Percentiles rank a stretch among this genome's conserved stretches.
phyloP scores from a whole-genome alignment of 2,113 vertebrate genomes.

The Rhinolophus ferrumequinum region DNA sequence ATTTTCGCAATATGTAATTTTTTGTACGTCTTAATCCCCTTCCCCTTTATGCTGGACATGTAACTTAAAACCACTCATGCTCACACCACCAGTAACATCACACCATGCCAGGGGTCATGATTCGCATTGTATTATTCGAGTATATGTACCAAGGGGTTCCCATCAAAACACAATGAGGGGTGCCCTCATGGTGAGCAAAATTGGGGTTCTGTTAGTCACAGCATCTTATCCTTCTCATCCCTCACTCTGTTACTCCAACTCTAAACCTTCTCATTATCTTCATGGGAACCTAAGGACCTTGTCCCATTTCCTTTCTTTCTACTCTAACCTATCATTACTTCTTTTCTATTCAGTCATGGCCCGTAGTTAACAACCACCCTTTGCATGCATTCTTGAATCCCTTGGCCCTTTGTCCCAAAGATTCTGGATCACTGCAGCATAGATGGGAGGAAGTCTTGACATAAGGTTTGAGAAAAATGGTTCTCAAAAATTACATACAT shows the following conservation, averaged over 20 bases:
- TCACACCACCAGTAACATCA: background rate
- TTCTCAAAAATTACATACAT: too few species aligned
- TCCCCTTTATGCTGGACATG: background rate
- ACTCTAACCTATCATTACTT: background rate
- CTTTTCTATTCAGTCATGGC: background rate
- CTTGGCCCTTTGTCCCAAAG: background rate
- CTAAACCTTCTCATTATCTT: background rate
- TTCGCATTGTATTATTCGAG: too few species aligned
- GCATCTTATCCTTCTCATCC: background rate
- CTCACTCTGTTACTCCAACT: background rate
- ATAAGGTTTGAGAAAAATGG: background rate
- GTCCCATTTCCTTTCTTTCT: background rate
- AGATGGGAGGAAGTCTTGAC: background rate
- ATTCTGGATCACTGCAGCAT: background rate
- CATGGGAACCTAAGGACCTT: too few species aligned
- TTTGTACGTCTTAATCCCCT: background rate
- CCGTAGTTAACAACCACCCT: background rate
- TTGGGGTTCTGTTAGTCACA: background rate
- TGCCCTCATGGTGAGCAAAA: too few species aligned
- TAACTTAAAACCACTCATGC: background rate
- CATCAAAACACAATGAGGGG: accelerated
- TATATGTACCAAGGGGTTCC: background rate
- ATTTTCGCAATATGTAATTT: background rate
- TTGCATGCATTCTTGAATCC: background rate
- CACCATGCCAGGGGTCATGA: background rate